Evolutionary conservation across 2,888 invertebrate species (phyloP), one percentile per base, ranked within the genome.

Genomic region (Atherix ibis): DNA sequence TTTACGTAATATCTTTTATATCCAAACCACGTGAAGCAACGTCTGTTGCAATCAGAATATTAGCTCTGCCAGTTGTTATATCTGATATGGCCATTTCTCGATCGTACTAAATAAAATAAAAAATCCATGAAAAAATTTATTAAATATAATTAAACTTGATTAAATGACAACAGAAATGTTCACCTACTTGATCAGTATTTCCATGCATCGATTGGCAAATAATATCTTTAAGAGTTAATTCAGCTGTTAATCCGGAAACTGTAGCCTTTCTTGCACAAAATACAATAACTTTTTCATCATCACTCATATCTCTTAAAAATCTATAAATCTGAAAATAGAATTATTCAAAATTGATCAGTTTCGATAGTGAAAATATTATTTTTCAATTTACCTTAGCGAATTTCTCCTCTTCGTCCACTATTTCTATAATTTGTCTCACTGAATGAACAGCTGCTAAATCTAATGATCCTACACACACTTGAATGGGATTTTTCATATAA

Each of bases 21-120:
- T 95, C 95, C 34, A 95, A 72, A 2, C 95, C 95, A 43, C 95
- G 70, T 4, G 91, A 88, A 3, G 92, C 94, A 2, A 95, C 84
- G 66, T 95, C 95, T 1, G 95, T 95, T 1, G 94, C 94, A 33
- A 95, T 73, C 16, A 95, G 66, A 44, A 95, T 82, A 40, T 71
- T 72, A 0, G 85, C 83, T 2, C 66, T 63, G 0, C 91, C 89
- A 35, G 69, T 68, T 42, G 79, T 75, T 48, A 95, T 77, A 47
- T 91, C 89, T 15, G 71, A 71, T 5, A 95, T 64, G 5, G 94
- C 91, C 51, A 77, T 76, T 49, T 83, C 83, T 24, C 83, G 66
- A 46, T 83, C 83, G 27, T 48, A 47, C 50, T 76, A 55, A n/a
- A n/a, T 3, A 17, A 34, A 27, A 10, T 15, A 19, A 25, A 12